Evolutionary conservation across 1,140 invertebrate species (phyloP).

Genomic region (Tetragnatha versicolor): DNA sequence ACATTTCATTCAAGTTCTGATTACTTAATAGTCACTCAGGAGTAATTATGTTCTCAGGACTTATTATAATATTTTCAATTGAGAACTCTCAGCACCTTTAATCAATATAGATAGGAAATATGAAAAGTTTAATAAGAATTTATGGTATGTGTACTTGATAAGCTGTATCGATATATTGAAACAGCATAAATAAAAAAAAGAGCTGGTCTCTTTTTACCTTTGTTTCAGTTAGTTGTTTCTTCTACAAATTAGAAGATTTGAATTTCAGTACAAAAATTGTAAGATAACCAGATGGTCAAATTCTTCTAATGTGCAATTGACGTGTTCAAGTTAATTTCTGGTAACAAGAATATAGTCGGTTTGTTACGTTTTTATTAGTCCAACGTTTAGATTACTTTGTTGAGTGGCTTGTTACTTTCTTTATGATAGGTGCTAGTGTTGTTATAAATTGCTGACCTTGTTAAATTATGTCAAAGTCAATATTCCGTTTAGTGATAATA

Average conservation of each 20-base stretch:
- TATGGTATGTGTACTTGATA: not conserved
- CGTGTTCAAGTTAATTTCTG: not conserved
- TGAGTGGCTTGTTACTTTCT: conserved; percentile 26
- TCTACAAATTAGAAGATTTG: conserved; percentile 11
- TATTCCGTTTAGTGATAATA: not conserved
- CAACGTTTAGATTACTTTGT: not conserved
- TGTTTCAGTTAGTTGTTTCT: not conserved
- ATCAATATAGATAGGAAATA: not conserved
- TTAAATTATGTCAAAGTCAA: not conserved
- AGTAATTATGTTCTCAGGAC: too few relatives aligned
- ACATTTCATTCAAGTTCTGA: too few relatives aligned
- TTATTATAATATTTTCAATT: not conserved
- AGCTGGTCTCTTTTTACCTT: conserved; percentile 18
- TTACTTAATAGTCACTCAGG: too few relatives aligned
- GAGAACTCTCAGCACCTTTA: not conserved
- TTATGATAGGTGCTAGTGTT: conserved; percentile 16
- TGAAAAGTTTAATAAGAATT: not conserved
- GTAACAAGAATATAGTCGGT: conserved; percentile 18
- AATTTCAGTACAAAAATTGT: conserved; percentile 19
- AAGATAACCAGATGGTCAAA: too few relatives aligned
- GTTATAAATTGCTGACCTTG: not conserved
- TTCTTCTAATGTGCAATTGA: conserved; percentile 5
- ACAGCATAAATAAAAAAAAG: not conserved
- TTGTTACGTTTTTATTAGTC: conserved; percentile 29
- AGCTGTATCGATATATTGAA: not conserved